A percentile compares a stretch with the other conserved stretches of the same genome.
Evolutionary conservation across 53 echinoderm and acorn worm genomes (phyloP).

Genomic region (Apostichopus leukothele): DNA sequence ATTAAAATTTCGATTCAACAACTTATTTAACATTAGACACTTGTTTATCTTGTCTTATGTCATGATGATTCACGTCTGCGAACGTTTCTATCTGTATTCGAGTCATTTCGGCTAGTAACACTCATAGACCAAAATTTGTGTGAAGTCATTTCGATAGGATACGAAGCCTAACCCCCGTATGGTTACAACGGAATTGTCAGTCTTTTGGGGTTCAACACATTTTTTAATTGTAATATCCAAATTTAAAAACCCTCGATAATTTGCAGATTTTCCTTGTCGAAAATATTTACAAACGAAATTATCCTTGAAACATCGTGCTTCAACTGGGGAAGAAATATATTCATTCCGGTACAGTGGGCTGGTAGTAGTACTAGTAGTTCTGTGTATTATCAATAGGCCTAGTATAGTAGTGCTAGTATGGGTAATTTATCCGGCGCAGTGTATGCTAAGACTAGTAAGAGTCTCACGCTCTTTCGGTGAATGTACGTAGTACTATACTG

Average conservation of each 20-base stretch:
- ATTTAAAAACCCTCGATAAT: background rate
- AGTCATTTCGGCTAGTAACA: background rate
- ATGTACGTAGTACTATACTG: too few species aligned
- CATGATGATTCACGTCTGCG: background rate
- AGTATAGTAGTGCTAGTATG: too few species aligned
- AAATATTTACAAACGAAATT: background rate
- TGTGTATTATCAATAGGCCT: too few species aligned
- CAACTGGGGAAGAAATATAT: background rate
- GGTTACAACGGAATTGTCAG: background rate
- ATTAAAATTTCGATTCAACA: background rate
- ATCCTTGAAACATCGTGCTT: background rate
- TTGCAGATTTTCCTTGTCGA: background rate
- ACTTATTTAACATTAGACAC: background rate
- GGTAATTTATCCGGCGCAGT: too few species aligned
- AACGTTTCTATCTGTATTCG: background rate
- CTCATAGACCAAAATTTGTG: background rate
- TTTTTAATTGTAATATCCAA: background rate
- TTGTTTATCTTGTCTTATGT: background rate
- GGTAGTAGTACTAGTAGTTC: too few species aligned
- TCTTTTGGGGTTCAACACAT: background rate
- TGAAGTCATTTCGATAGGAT: background rate
- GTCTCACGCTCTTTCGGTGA: too few species aligned
- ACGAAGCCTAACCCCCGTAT: conserved; percentile 7
- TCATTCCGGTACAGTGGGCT: too few species aligned
- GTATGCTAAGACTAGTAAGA: too few species aligned